Conservation (phyloP, 2,888 invertebrate genomes). For the Toxonevra muliebris region DNA sequence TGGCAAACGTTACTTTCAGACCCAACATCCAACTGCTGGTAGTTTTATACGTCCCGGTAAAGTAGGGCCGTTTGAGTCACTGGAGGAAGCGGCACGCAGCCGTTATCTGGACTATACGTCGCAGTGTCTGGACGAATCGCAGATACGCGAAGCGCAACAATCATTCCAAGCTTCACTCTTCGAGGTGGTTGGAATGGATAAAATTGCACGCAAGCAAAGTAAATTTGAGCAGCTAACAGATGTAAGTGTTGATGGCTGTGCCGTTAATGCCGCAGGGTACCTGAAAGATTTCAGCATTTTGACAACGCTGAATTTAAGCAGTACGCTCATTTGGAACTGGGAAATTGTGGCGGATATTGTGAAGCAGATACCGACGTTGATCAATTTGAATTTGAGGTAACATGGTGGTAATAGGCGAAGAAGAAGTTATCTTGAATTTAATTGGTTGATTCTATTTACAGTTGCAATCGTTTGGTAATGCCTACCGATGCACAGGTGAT, state of each 20-base stretch:
- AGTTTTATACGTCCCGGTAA: constrained; percentile 89
- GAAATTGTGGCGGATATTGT: constrained; percentile 61
- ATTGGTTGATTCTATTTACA: constrained; percentile 56
- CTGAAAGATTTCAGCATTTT: constrained; percentile 66
- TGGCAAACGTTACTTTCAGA: constrained; percentile 82
- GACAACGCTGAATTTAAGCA: constrained; percentile 58
- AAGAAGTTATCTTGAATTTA: background rate
- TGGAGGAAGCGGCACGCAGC: constrained; percentile 77
- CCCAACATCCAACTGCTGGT: constrained; percentile 81
- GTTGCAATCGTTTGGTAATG: constrained; percentile 79
- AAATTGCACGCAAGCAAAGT: constrained; percentile 74
- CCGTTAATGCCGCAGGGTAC: constrained; percentile 74
- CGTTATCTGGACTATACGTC: constrained; percentile 68
- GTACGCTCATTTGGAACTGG: constrained; percentile 64
- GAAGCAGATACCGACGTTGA: constrained; percentile 59
- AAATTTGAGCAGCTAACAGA: constrained; percentile 61
- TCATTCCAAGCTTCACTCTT: constrained; percentile 83
- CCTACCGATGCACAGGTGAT: constrained; percentile 69
- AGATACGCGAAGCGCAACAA: constrained; percentile 73
- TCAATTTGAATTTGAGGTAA: constrained; percentile 60
- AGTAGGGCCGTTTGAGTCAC: constrained; percentile 75
- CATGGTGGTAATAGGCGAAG: background rate
- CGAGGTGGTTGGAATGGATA: constrained; percentile 91
- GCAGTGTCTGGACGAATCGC: constrained; percentile 69
- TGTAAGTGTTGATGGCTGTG: constrained; percentile 58